Conservation (phyloP, 2,888 invertebrate species). For the Euzetes globulus region DNA sequence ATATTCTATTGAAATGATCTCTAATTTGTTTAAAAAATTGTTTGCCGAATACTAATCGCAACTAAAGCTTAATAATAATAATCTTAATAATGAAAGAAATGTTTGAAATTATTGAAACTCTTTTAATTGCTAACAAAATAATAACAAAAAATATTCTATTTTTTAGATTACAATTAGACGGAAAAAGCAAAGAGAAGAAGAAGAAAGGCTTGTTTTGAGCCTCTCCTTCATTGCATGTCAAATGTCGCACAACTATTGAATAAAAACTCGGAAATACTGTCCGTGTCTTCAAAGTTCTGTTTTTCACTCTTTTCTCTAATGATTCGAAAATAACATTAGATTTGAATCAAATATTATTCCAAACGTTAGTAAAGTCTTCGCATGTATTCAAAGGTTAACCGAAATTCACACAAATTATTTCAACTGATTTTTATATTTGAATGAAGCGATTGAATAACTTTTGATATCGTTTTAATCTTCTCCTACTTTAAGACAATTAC, state of each 20-base stretch:
- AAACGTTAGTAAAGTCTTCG: not conserved
- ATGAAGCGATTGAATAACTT: too few relatives aligned
- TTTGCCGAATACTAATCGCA: conserved; percentile 9
- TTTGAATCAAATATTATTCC: not conserved
- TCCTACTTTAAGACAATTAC: not conserved
- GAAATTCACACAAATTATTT: too few relatives aligned
- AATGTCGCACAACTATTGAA: conserved; percentile 5
- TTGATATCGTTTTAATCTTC: not conserved
- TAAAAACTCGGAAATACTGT: not conserved
- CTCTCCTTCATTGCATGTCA: not conserved
- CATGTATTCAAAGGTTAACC: not conserved
- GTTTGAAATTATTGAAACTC: not conserved
- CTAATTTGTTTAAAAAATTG: not conserved
- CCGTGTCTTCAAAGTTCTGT: not conserved
- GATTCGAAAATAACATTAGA: not conserved
- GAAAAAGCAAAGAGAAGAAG: conserved; percentile 73
- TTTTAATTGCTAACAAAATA: not conserved
- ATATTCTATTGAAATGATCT: not conserved
- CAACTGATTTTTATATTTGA: too few relatives aligned
- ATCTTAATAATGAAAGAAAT: not conserved
- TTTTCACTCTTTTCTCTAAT: not conserved
- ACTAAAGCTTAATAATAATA: not conserved
- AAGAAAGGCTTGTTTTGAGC: conserved; percentile 71
- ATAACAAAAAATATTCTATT: not conserved
- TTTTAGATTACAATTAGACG: conserved; percentile 58